A percentile compares a stretch with the other conserved stretches of the same genome.
Evolutionary conservation across 2,797 vertebrate species (phyloP).

Genomic region (Galagoides demidoff): DNA sequence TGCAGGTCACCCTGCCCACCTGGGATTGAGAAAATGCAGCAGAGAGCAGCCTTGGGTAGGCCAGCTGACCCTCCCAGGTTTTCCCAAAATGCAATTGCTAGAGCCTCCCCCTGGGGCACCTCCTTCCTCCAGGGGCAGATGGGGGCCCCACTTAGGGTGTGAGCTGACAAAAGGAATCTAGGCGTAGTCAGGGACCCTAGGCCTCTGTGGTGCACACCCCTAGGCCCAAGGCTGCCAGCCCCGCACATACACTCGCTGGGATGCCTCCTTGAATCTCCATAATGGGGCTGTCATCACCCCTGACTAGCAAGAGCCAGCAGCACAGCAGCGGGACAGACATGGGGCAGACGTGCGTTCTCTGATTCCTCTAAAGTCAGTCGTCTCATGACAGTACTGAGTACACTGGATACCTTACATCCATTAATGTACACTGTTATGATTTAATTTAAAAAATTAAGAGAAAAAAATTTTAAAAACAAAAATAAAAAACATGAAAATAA

Average conservation of each 20-base stretch:
- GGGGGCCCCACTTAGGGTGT: not conserved
- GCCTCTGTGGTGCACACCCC: not conserved
- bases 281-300: not conserved
- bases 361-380: not conserved
- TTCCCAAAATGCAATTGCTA: not conserved
- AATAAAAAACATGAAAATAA: no score
- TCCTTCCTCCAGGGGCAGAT: not conserved
- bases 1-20: not conserved
- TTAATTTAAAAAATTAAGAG: no score
- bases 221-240: not conserved
- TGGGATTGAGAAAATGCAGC: not conserved
- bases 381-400: not conserved
- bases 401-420: no score
- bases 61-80: not conserved
- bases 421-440: no score
- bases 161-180: not conserved
- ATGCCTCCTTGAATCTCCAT: not conserved
- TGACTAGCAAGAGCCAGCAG: not conserved
- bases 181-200: not conserved
- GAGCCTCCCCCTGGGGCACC: no score
- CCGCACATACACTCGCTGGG: not conserved
- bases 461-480: no score
- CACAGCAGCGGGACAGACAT: not conserved
- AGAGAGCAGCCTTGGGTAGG: rapidly evolving
- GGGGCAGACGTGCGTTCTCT: rapidly evolving